These are phyloP conservation scores for Acanthornis magna DNA, from an alignment of 2,797 vertebrate genomes.

Conservation along the genomic window DNA sequence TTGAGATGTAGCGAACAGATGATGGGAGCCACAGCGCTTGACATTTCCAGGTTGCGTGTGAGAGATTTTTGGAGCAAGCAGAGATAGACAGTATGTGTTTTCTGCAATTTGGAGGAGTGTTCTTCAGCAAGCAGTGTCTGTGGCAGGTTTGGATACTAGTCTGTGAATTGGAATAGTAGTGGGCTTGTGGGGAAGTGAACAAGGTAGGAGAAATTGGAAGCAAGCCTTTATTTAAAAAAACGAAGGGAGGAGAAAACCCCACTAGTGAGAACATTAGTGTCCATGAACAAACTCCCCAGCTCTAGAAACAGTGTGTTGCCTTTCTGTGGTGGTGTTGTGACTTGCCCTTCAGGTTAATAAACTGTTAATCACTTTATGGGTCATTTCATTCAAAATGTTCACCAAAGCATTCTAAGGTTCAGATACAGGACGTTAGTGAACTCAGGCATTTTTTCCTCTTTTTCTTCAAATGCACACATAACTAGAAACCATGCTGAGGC, in stretches of 20 bases:
- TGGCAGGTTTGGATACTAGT: background rate
- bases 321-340: background rate
- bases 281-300: background rate
- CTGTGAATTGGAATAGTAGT: background rate
- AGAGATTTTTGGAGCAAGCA: background rate
- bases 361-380: conserved; percentile 34
- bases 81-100: background rate
- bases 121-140: background rate
- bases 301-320: background rate
- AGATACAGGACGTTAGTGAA: conserved; percentile 16
- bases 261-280: background rate
- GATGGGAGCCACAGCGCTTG: background rate
- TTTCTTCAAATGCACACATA: conserved; percentile 19
- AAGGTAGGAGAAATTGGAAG: background rate
- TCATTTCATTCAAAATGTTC: conserved; percentile 36
- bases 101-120: background rate
- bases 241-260: too few species aligned
- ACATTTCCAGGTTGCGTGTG: background rate
- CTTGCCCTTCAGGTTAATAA: conserved; percentile 41
- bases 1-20: background rate
- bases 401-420: conserved; percentile 16
- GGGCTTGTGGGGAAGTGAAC: background rate
- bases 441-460: background rate
- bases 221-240: background rate
- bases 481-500: conserved; percentile 60